Percentiles rank a stretch among this genome's conserved stretches.
Evolutionary conservation across 1,140 invertebrate species (phyloP).

Genomic region (Drosophila yakuba): DNA sequence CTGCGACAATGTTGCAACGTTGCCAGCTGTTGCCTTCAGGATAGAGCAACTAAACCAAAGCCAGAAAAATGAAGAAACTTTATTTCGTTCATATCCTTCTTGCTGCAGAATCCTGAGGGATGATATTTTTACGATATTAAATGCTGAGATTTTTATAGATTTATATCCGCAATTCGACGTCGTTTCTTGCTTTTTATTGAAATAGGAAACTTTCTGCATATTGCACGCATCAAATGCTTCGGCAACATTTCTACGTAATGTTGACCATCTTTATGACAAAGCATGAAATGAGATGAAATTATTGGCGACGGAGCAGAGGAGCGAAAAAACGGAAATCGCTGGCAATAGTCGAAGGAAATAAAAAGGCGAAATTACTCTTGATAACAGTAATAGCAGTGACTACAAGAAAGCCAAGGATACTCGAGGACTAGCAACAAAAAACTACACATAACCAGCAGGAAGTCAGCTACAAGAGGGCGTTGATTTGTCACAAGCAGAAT

Average conservation of each 20-base stretch:
- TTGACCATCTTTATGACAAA: constrained; percentile 78
- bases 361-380: constrained; percentile 79
- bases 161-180: constrained; percentile 68
- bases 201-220: constrained; percentile 82
- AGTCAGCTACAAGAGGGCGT: constrained; percentile 77
- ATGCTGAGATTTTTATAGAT: constrained; percentile 77
- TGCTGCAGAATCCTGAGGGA: not conserved
- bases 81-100: constrained; percentile 16
- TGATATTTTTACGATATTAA: constrained; percentile 65
- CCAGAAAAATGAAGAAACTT: constrained; percentile 35
- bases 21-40: constrained; percentile 42
- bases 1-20: constrained; percentile 39
- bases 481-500: constrained; percentile 80
- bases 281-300: constrained; percentile 81
- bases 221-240: constrained; percentile 79
- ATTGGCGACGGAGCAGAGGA: constrained; percentile 52
- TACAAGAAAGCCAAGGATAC: constrained; percentile 24
- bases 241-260: constrained; percentile 40
- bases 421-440: constrained; percentile 30
- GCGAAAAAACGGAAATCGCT: constrained; percentile 71
- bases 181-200: constrained; percentile 69
- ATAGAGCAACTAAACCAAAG: constrained; percentile 48
- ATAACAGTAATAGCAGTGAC: constrained; percentile 65
- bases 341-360: constrained; percentile 80
- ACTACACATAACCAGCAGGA: constrained; percentile 77